Evolutionary conservation across 2,797 vertebrate genomes (phyloP).

Genomic region (Orestias chungarensis): DNA sequence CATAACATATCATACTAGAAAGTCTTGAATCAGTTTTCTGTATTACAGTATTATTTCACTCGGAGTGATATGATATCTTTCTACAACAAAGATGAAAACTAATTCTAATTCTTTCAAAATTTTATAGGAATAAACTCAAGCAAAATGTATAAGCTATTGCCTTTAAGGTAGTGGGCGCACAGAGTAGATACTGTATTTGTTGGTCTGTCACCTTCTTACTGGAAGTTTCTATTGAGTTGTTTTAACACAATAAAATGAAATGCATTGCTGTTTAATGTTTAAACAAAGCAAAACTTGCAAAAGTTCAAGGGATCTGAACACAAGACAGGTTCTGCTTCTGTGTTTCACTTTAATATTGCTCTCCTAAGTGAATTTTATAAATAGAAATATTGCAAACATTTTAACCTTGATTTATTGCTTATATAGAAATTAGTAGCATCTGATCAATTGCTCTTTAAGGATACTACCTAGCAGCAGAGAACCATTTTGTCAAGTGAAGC

Average conservation of each 20-base stretch:
- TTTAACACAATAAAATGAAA: not conserved
- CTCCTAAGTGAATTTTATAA: not conserved
- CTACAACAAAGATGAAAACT: not conserved
- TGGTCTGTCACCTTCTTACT: not conserved
- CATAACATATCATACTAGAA: not conserved
- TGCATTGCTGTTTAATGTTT: not conserved
- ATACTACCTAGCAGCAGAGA: not conserved
- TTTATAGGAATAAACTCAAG: not conserved
- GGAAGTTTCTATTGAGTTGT: not conserved
- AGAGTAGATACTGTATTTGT: not conserved
- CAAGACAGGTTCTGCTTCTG: not conserved
- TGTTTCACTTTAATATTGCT: not conserved
- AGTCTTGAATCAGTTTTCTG: not conserved
- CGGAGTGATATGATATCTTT: not conserved
- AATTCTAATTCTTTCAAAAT: not conserved
- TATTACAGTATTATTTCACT: not conserved
- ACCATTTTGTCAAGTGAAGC: not conserved
- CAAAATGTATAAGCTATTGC: not conserved
- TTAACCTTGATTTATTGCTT: not conserved
- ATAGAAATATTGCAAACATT: not conserved
- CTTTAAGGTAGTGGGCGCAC: not conserved
- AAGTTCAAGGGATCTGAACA: not conserved
- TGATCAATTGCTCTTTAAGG: not conserved
- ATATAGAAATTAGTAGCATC: not conserved
- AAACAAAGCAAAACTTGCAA: not conserved